Conservation (phyloP, 2,888 invertebrate species). For the Agrilus cyanescens region DNA sequence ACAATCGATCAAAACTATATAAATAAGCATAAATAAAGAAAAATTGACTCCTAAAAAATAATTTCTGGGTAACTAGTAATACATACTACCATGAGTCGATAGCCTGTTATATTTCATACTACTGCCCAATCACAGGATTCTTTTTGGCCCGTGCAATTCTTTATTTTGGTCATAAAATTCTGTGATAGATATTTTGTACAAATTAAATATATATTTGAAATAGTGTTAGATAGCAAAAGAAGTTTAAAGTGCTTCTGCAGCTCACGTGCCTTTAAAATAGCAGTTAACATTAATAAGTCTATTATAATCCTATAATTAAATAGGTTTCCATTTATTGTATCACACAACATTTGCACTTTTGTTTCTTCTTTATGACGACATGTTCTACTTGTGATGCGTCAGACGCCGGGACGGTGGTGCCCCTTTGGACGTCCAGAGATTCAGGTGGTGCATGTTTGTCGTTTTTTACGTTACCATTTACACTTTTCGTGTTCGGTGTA, state of each 20-base stretch:
- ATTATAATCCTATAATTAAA: conserved; percentile 15
- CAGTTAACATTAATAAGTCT: conserved; percentile 25
- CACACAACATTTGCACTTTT: conserved; percentile 91
- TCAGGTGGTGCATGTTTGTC: conserved; percentile 38
- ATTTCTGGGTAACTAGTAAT: too few species aligned
- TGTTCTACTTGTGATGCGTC: conserved; percentile 73
- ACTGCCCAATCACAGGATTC: too few species aligned
- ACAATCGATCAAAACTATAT: too few species aligned
- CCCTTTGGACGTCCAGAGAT: conserved; percentile 56
- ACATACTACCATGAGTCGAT: too few species aligned
- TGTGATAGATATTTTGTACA: conserved; percentile 2
- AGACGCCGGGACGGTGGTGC: conserved; percentile 55
- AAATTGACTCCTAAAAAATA: too few species aligned
- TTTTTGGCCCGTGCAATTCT: neutral
- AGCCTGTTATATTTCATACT: too few species aligned
- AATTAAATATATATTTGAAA: too few species aligned
- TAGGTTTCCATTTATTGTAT: conserved; percentile 55
- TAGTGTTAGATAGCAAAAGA: too few species aligned
- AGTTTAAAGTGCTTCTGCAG: neutral
- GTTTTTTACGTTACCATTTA: conserved; percentile 32
- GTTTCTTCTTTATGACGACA: conserved; percentile 88
- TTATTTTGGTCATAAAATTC: conserved; percentile 9
- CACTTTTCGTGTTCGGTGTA: conserved; percentile 19
- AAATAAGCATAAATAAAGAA: too few species aligned
- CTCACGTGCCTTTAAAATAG: conserved; percentile 10